A percentile compares a stretch with the other conserved stretches of the same genome.
These are phyloP conservation scores for Odontamblyopus lacepedii DNA, from an alignment of 2,797 vertebrate species.

Conservation along the genomic window DNA sequence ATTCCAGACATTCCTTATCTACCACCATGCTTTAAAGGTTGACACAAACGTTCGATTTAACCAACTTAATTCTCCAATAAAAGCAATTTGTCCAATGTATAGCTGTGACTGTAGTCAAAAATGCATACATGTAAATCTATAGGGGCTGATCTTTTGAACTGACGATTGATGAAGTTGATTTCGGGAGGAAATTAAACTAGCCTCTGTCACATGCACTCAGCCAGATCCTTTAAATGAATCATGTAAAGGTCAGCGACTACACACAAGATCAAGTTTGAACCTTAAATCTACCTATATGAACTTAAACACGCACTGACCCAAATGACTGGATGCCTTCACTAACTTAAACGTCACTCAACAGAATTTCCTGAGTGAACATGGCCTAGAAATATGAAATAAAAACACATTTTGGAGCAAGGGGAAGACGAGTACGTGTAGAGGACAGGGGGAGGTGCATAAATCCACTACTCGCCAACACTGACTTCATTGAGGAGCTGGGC, in stretches of 20 bases:
- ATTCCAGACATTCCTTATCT: constrained; percentile 52
- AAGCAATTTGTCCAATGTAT: background rate
- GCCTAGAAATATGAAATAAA: constrained; percentile 55
- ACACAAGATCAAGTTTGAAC: background rate
- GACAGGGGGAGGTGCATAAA: constrained; percentile 21
- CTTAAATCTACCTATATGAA: constrained; percentile 2
- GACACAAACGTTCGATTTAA: constrained; percentile 27
- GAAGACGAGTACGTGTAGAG: constrained; percentile 4
- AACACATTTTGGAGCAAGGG: constrained; percentile 38
- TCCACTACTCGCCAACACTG: constrained; percentile 60
- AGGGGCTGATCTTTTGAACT: background rate
- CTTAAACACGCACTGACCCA: background rate
- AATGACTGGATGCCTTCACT: constrained; percentile 1
- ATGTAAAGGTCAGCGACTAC: constrained; percentile 7
- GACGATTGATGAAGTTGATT: background rate
- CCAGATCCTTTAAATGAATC: constrained; percentile 4
- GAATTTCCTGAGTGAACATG: constrained; percentile 42
- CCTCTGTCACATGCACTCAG: constrained; percentile 9
- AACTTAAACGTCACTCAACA: constrained; percentile 17
- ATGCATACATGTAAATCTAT: background rate
- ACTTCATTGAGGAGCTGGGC: constrained; percentile 54
- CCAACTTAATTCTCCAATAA: background rate
- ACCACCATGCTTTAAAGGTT: constrained; percentile 26
- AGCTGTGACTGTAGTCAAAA: background rate
- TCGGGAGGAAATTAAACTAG: constrained; percentile 9